phyloP scores from a whole-genome alignment of 2,888 invertebrate genomes.

The Cenopis cana region DNA sequence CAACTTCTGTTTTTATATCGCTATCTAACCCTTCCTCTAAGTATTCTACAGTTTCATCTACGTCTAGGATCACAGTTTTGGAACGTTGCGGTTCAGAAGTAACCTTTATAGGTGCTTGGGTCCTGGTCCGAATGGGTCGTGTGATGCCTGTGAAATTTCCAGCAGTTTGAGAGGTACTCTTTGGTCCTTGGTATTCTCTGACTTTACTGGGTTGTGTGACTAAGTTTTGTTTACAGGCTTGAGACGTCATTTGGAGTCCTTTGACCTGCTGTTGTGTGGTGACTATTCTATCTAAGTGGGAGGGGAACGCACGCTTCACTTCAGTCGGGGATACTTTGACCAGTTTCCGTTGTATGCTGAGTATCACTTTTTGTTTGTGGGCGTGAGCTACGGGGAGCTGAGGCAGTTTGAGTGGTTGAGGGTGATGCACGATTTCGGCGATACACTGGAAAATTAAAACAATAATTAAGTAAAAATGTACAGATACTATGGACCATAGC shows the following conservation, averaged over 20 bases:
- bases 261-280: background rate
- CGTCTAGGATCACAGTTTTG: background rate
- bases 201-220: background rate
- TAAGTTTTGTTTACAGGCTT: background rate
- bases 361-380: background rate
- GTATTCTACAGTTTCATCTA: conserved; percentile 1
- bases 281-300: background rate
- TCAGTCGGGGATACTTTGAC: background rate
- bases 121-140: background rate
- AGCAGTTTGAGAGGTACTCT: no score
- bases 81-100: background rate
- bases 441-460: background rate
- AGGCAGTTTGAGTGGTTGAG: background rate
- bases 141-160: background rate
- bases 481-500: no score
- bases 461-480: background rate
- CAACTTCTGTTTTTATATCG: background rate
- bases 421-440: background rate
- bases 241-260: background rate
- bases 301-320: background rate
- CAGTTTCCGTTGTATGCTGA: background rate
- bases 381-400: background rate
- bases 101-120: background rate
- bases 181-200: background rate
- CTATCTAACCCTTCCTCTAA: background rate